Base-by-base conservation (phyloP, 1,140 invertebrate genomes). In the Cydia pomonella region DNA sequence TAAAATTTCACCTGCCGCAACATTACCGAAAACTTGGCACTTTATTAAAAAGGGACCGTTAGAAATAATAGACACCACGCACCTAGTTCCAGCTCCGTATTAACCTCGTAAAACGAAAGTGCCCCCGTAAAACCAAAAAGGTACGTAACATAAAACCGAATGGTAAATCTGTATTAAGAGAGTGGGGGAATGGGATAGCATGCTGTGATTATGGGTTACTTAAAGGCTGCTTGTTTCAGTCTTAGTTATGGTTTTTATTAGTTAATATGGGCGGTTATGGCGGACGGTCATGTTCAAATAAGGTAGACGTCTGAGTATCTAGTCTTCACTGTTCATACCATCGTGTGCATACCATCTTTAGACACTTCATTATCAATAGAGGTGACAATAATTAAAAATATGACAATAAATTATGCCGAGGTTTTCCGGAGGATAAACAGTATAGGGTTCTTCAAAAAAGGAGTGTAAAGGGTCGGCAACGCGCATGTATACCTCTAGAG, bases 151-250 rank as follows among this genome's bases (percentile, higher is more conserved):
- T 69, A 38, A 69, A 69, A 69, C 33, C 16, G 9, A 38, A 69
- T 69, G 64, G 64, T 69, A 41, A 69, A 69, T 69, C 64, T 69
- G 64, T 69, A 69, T 69, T 69, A 69, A 69, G 53, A 53, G 50
- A 50, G 53, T n/a, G 50, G n/a, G 7, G 50, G 18, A 59, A 59
- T 21, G 21, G 18, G 53, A 59, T 59, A 12, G 53, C 53, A 59
- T 12, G 53, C 53, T 59, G 53, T 59, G 53, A 10, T 59, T 59
- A 59, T 59, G n/a, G 50, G 18, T 59, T 53, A 18, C 50, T 53
- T n/a, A 59, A 18, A 21, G 50, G 50, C 41, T 44, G 47, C 47
- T 50, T 16, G n/a, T 23, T 23, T 23, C 10, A 59, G 53, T 59
- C 18, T 59, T 59, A 59, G 53, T 59, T 50, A 5, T n/a, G 47